A percentile compares a stretch with the other conserved stretches of the same genome.
Evolutionary conservation across 2,797 vertebrate species (phyloP).

Genomic region (Typhlichthys eigenmanni): DNA sequence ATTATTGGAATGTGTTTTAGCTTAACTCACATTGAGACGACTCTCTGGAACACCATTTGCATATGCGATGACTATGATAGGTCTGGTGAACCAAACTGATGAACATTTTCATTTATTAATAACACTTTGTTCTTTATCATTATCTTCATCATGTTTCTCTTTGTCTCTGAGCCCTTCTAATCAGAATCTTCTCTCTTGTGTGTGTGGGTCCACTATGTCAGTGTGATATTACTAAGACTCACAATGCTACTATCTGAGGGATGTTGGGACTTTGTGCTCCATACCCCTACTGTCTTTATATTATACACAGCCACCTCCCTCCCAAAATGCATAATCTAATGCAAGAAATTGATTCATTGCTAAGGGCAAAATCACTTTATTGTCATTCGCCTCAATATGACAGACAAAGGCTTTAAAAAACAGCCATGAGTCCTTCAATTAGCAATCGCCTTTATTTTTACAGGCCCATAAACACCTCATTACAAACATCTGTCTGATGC

Average conservation of each 20-base stretch:
- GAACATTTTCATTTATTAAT: too few relatives aligned
- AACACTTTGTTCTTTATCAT: not conserved
- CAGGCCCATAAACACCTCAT: not conserved
- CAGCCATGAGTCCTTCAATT: not conserved
- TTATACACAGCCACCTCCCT: not conserved
- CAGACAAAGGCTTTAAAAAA: not conserved
- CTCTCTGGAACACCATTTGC: not conserved
- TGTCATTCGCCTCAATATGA: conserved; percentile 1
- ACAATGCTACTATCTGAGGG: too few relatives aligned
- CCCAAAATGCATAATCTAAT: not conserved
- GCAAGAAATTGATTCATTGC: not conserved
- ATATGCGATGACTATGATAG: not conserved
- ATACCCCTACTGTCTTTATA: too few relatives aligned
- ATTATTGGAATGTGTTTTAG: not conserved
- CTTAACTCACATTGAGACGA: too few relatives aligned
- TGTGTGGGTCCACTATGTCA: too few relatives aligned
- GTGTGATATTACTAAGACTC: too few relatives aligned
- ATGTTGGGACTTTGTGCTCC: too few relatives aligned
- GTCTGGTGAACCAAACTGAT: too few relatives aligned
- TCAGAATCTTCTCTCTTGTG: not conserved
- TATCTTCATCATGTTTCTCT: not conserved
- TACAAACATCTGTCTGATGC: conserved; percentile 14
- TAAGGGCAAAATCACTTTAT: not conserved
- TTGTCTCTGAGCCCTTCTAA: not conserved
- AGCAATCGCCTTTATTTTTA: not conserved